Conservation (phyloP, 2,797 vertebrate species). For the Carduelis carduelis region DNA sequence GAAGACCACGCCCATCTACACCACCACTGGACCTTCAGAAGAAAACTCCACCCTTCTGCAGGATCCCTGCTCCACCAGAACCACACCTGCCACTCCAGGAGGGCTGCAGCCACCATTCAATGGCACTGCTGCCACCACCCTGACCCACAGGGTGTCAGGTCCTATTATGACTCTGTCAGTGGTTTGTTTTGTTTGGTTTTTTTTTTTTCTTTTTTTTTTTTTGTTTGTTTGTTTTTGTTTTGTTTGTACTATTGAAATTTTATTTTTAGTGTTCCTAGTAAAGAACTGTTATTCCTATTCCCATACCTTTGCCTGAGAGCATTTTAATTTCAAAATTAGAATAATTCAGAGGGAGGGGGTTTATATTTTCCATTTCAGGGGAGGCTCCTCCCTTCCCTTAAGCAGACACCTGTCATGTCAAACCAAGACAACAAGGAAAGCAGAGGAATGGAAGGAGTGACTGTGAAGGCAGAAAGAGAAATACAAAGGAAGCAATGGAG, state of each 20-base stretch:
- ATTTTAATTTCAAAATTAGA: neutral
- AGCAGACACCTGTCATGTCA: neutral
- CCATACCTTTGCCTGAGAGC: neutral
- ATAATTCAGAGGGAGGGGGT: neutral
- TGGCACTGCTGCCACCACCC: fast-evolving
- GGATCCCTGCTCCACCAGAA: neutral
- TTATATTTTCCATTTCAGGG: neutral
- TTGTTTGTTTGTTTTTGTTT: too few relatives aligned
- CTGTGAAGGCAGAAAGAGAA: neutral
- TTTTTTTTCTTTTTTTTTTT: too few relatives aligned
- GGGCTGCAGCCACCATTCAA: neutral
- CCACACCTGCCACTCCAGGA: fast-evolving
- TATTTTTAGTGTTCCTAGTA: neutral
- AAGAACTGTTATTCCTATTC: neutral
- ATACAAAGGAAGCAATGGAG: neutral
- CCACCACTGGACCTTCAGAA: too few relatives aligned
- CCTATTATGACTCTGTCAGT: neutral
- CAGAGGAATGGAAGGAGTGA: neutral
- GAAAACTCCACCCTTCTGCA: too few relatives aligned
- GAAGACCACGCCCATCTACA: neutral
- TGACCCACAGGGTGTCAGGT: neutral
- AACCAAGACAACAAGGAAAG: neutral
- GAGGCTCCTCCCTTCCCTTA: neutral
- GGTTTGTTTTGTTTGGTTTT: too few relatives aligned
- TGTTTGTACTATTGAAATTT: neutral